Conservation (phyloP, 2,888 invertebrate genomes). For the Caenorhabditis sulstoni region DNA sequence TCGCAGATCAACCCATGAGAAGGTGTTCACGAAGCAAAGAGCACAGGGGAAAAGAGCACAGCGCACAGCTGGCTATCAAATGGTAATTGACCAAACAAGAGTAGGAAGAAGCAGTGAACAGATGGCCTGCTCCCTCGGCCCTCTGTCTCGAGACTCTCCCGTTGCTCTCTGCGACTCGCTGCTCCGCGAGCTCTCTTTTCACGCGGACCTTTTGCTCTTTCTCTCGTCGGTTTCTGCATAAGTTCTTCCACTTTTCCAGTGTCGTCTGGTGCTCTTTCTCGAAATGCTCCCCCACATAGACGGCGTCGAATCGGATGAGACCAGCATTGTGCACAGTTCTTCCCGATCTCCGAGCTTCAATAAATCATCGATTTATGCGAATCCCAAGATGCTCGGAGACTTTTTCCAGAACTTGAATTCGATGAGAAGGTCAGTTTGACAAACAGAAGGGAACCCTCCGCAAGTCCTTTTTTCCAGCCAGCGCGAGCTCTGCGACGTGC, state of each 20-base stretch:
- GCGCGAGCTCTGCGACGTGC: slow-evolving; percentile 51
- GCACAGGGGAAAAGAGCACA: not conserved
- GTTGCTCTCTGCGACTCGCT: slow-evolving; percentile 39
- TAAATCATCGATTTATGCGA: slow-evolving; percentile 40
- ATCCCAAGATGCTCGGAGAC: slow-evolving; percentile 53
- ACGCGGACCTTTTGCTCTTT: slow-evolving; percentile 34
- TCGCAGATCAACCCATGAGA: no score
- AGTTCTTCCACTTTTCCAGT: slow-evolving; percentile 10
- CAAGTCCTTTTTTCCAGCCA: slow-evolving; percentile 39
- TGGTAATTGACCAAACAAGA: no score
- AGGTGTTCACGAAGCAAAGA: not conserved
- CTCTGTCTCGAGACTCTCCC: slow-evolving; percentile 22
- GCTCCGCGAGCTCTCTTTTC: slow-evolving; percentile 29
- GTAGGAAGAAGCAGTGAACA: slow-evolving; percentile 19
- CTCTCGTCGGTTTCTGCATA: slow-evolving; percentile 4
- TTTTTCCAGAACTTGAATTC: slow-evolving; percentile 52
- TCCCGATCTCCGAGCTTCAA: slow-evolving; percentile 49
- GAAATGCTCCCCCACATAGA: slow-evolving; percentile 40
- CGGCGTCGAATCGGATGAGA: slow-evolving; percentile 46
- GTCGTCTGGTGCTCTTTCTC: slow-evolving; percentile 11
- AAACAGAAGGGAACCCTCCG: not conserved
- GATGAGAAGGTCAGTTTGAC: slow-evolving; percentile 40
- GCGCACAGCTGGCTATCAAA: not conserved
- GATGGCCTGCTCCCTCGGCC: slow-evolving; percentile 38
- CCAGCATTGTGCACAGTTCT: slow-evolving; percentile 23